Percentiles rank a stretch among this genome's conserved stretches.
Evolutionary conservation across 2,797 vertebrate species (phyloP).

Genomic region (Euphonia xanthogaster): DNA sequence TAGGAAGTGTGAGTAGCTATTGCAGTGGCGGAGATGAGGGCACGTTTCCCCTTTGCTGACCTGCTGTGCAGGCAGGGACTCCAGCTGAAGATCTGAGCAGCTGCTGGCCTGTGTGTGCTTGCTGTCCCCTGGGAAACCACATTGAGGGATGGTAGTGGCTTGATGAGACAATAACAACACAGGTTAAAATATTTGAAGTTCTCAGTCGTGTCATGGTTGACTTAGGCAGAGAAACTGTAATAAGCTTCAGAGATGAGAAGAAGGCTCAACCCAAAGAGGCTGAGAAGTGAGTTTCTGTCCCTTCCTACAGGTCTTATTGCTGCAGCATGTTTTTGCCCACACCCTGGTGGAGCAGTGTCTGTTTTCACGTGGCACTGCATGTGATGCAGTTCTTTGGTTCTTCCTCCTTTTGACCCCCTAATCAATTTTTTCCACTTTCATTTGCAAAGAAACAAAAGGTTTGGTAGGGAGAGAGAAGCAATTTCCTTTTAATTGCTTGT

Average conservation of each 20-base stretch:
- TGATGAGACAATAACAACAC: not conserved
- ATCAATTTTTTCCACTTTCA: constrained; percentile 38
- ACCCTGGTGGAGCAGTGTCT: not conserved
- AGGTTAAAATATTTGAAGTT: not conserved
- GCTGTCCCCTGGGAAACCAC: not conserved
- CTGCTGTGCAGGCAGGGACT: not conserved
- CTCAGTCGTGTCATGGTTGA: not conserved
- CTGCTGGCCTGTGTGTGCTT: not conserved
- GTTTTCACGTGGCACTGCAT: not conserved
- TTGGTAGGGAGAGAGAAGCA: not conserved
- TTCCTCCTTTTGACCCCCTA: constrained; percentile 45
- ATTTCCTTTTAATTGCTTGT: constrained; percentile 35
- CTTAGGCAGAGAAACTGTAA: not conserved
- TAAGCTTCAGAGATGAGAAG: not conserved
- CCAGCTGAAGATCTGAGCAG: not conserved
- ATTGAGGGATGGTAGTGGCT: not conserved
- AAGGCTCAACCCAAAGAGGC: not conserved
- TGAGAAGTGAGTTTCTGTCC: not conserved
- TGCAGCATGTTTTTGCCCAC: not conserved
- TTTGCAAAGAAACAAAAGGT: constrained; percentile 24
- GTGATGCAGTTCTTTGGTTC: not conserved
- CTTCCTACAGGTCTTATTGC: not conserved
- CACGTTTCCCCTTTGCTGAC: not conserved
- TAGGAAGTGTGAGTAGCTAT: not conserved
- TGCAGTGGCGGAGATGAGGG: not conserved